Evolutionary conservation across 2,888 invertebrate genomes (phyloP), one percentile per base, ranked within the genome.

Genomic region (Cephus nigrinus): DNA sequence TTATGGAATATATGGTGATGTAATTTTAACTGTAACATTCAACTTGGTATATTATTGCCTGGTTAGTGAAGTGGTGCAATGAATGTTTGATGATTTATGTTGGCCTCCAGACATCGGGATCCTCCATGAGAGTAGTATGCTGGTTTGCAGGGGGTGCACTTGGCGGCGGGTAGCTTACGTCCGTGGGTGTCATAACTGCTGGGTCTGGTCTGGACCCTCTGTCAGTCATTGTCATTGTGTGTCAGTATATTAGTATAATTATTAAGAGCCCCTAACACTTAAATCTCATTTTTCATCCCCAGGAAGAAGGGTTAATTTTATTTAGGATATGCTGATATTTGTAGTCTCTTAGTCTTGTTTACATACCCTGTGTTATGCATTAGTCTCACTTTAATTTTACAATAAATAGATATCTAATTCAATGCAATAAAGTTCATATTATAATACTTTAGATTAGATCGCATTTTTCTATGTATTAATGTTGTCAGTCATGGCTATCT

Each of bases 21-120:
- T 55, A 55, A 55, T 23, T 55, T 55, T 55, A 55, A 55, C 15
- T 9, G 77, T 81, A 83, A 83, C 81, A 84, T 85, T 85, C 81
- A 86, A 86, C 81, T 85, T 86, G 80, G 85, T 85, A 84, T 86
- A 85, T 89, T 89, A 90, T 91, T 91, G 90, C 91, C 91, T 91
- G 88, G 88, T 91, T 89, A 91, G 86, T 88, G 88, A 86, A 88
- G 88, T 87, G 86, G 85, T 88, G 89, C 85, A 86, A 89, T 89
- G 85, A 89, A 86, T 88, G 81, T 87, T 85, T 87, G 87, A 84
- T 85, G 86, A 93, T 94, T 96, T 97, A 97, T 94, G 97, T 97
- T 90, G 97, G 97, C 93, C 97, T 96, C 97, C 97, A 97, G 90
- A 97, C 96, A 93, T 97, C 97, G 82, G 97, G 97, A 93, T 97